These are phyloP conservation scores for Spondyliosoma cantharus DNA, from an alignment of 2,797 vertebrate species.

Conservation along the genomic window DNA sequence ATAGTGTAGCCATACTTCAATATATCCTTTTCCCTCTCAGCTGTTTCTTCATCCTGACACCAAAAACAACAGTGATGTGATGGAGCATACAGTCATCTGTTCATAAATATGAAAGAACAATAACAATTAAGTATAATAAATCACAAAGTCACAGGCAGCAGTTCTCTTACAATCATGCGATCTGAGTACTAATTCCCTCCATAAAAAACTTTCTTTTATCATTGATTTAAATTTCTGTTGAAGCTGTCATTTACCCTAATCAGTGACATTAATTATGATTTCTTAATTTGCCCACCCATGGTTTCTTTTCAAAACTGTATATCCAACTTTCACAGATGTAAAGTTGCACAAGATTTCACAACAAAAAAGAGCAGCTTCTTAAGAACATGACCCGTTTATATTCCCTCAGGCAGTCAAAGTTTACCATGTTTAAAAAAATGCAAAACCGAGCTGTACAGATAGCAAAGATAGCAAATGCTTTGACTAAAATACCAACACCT, in stretches of 20 bases:
- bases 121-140: background rate
- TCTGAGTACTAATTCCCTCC: conserved; percentile 10
- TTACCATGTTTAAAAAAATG: conserved; percentile 20
- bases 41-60: background rate
- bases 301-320: conserved; percentile 32
- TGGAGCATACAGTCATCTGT: background rate
- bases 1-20: background rate
- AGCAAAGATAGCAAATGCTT: background rate
- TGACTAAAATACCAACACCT: background rate
- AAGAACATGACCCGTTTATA: background rate
- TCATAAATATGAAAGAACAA: background rate
- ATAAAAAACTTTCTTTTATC: conserved; percentile 21
- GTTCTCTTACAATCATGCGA: conserved; percentile 11
- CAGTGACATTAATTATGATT: conserved; percentile 46
- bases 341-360: background rate
- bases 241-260: conserved; percentile 48
- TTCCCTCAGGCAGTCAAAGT: conserved; percentile 13
- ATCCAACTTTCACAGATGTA: conserved; percentile 33
- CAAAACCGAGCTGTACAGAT: background rate
- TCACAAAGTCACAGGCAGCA: background rate
- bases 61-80: background rate
- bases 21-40: background rate
- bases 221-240: conserved; percentile 8
- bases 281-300: conserved; percentile 42
- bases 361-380: background rate